Percentiles rank a stretch among this genome's conserved stretches.
phyloP scores from a whole-genome alignment of 2,113 vertebrate genomes.

The Anolis carolinensis region DNA sequence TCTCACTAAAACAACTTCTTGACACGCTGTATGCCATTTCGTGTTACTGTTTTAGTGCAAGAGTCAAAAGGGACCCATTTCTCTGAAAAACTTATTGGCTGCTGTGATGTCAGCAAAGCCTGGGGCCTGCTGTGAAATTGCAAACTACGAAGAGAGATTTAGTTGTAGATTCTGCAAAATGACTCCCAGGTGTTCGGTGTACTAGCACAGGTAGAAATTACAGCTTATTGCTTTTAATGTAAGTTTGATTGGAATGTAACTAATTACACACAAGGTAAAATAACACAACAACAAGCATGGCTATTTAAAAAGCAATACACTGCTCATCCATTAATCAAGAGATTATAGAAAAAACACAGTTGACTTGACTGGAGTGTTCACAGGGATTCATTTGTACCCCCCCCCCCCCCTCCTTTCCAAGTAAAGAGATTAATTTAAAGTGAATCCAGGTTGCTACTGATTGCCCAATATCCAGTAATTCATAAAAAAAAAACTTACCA shows the following conservation, averaged over 20 bases:
- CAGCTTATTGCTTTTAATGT: constrained; percentile 69
- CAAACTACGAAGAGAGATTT: constrained; percentile 43
- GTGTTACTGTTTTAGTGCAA: constrained; percentile 36
- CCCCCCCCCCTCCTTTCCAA: background rate
- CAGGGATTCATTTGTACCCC: constrained; percentile 31
- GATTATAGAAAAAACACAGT: constrained; percentile 32
- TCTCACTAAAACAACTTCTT: background rate
- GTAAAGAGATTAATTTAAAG: constrained; percentile 4
- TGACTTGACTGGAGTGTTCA: constrained; percentile 25
- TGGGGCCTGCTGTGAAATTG: constrained; percentile 45
- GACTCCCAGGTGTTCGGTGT: constrained; percentile 47
- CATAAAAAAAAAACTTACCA: constrained; percentile 14
- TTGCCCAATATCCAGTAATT: constrained; percentile 22
- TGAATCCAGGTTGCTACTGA: background rate
- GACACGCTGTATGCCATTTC: background rate
- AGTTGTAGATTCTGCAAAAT: constrained; percentile 56
- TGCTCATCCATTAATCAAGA: constrained; percentile 60
- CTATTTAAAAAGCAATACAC: constrained; percentile 48
- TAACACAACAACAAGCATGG: constrained; percentile 38
- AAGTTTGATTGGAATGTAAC: constrained; percentile 68
- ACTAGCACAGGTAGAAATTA: constrained; percentile 57
- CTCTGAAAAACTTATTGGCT: constrained; percentile 48
- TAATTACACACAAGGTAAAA: constrained; percentile 60
- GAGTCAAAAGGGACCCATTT: constrained; percentile 41
- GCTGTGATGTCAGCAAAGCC: constrained; percentile 48